Base-by-base conservation (phyloP, 1,140 invertebrate species). In the Ctenoplectra terminalis region DNA sequence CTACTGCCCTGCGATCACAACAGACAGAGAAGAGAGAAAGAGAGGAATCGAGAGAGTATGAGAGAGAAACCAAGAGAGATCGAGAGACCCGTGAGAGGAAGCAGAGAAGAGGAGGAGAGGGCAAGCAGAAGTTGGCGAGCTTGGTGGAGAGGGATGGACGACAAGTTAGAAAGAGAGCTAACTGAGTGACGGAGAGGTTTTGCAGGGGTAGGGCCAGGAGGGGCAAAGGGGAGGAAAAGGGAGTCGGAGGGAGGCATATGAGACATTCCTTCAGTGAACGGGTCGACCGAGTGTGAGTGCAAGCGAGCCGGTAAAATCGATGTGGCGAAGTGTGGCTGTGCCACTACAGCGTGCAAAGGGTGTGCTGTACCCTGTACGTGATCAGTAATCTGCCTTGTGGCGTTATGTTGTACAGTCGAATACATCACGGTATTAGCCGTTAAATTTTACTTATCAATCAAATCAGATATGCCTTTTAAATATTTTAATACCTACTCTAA, bases 261-360 rank as follows among this genome's bases (percentile, higher is more conserved):
- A 90, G 89, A 90, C 91, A 90, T 91, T 92, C 90, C 91, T 92
- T 90, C 76, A 83, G 89, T 88, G 88, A 91, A 89, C 87, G 85
- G 84, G 66, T 88, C 87, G 88, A 81, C 80, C 83, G 84, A 82
- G 88, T 87, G 87, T 88, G 89, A 88, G 88, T 87, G 90, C 89
- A 90, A 90, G 90, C 88, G 84, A 91, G 88, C 90, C 90, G 89
- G 91, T 89, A 92, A 92, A 92, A 92, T 92, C 91, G 91, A 92
- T 92, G 91, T 92, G 91, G 91, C 91, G 75, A 90, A 92, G 89
- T 90, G 90, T 90, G 87, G 90, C 89, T 89, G 88, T 88, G 85
- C 83, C 88, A 79, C 87, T 84, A 85, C 81, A 69, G 80, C 72
- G 78, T 86, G 86, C 72, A 82, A 89, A 87, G 87, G 87, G 86